phyloP scores from a whole-genome alignment of 64 coral and sea anemone species.

The Pocillopora verrucosa region DNA sequence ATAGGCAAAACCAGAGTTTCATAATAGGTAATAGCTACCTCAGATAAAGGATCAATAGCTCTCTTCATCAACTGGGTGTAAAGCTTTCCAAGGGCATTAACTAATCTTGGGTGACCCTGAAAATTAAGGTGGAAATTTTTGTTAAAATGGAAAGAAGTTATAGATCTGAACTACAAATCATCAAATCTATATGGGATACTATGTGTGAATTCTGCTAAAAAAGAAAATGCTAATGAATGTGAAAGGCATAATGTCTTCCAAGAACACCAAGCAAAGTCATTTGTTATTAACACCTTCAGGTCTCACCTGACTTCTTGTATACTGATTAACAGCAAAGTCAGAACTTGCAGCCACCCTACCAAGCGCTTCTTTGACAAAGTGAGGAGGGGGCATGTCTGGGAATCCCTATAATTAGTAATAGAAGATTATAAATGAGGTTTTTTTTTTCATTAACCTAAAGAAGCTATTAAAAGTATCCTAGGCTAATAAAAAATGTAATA shows the following conservation, averaged over 20 bases:
- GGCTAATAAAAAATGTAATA: too few relatives aligned
- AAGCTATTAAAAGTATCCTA: too few relatives aligned
- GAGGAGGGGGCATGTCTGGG: conserved; percentile 78
- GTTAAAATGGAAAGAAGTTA: not conserved
- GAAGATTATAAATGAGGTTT: not conserved
- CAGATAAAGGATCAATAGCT: conserved; percentile 75
- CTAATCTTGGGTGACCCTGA: conserved; percentile 82
- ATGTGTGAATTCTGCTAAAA: too few relatives aligned
- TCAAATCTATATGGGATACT: too few relatives aligned
- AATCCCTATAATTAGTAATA: conserved; percentile 65
- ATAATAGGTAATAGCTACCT: conserved; percentile 39
- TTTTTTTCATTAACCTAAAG: too few relatives aligned
- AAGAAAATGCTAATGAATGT: too few relatives aligned
- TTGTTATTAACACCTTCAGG: not conserved
- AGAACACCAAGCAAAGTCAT: too few relatives aligned
- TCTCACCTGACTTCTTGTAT: conserved; percentile 92
- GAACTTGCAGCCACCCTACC: conserved; percentile 28
- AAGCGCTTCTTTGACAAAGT: conserved; percentile 63
- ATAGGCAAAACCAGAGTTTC: too few relatives aligned
- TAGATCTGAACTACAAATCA: too few relatives aligned
- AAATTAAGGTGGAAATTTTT: not conserved
- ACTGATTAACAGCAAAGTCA: conserved; percentile 61
- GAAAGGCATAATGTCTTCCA: too few relatives aligned
- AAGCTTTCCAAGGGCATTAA: conserved; percentile 71
- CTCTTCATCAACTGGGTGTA: conserved; percentile 74